Evolutionary conservation across 64 coral and sea anemone genomes (phyloP).

Genomic region (Montipora foliosa): DNA sequence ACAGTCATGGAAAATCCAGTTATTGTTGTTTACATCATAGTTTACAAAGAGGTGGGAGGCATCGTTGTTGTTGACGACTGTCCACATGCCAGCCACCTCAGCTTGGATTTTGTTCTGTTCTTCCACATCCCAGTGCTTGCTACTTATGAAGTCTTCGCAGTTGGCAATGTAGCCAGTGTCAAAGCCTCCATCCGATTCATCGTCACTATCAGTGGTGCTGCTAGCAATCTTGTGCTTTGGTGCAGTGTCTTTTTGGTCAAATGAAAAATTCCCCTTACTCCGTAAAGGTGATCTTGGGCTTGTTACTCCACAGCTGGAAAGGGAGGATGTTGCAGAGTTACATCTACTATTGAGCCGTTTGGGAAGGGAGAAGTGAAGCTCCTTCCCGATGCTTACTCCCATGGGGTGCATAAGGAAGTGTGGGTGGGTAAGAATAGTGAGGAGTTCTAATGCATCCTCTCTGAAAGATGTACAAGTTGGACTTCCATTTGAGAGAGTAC

Average conservation of each 20-base stretch:
- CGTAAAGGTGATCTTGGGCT: conserved; percentile 37
- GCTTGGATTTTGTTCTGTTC: conserved; percentile 94
- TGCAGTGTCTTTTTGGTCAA: conserved; percentile 10
- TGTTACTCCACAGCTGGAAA: conserved; percentile 29
- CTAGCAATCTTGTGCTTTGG: conserved; percentile 20
- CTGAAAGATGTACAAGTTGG: conserved; percentile 67
- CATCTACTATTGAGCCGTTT: conserved; percentile 24
- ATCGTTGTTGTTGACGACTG: conserved; percentile 39
- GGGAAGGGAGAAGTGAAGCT: neutral
- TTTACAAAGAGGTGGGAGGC: conserved; percentile 72
- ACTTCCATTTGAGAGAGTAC: conserved; percentile 80
- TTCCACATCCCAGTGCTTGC: conserved; percentile 92
- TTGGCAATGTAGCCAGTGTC: conserved; percentile 86
- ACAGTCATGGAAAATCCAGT: conserved; percentile 51
- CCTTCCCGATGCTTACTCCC: conserved; percentile 48
- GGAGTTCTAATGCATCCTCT: conserved; percentile 84
- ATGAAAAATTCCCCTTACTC: conserved; percentile 26
- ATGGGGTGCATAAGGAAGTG: conserved; percentile 94
- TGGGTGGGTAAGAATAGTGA: conserved; percentile 85
- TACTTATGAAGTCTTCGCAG: conserved; percentile 94
- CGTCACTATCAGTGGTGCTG: conserved; percentile 82
- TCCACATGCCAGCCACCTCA: conserved; percentile 78
- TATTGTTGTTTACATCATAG: conserved; percentile 57
- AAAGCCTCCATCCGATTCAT: conserved; percentile 76
- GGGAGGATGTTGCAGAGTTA: conserved; percentile 4